Evolutionary conservation across 53 echinoderm and acorn worm species (phyloP), one percentile per base, ranked within the genome.

Genomic region (Hippasteria phrygiana): DNA sequence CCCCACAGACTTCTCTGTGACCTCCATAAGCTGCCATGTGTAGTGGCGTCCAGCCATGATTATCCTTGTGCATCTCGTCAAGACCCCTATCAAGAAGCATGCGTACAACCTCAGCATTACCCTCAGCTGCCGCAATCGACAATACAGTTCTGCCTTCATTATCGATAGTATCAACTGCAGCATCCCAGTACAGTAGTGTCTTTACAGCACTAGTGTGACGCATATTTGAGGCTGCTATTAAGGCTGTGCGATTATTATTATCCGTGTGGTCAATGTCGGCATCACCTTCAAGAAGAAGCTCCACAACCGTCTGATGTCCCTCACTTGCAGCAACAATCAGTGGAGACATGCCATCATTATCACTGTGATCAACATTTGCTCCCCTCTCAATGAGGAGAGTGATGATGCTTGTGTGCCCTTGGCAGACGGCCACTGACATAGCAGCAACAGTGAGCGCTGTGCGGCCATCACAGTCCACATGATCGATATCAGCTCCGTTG

Each of bases 11-110:
- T 38, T 99, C 93, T 45, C 90, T 87, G 55, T 99, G 96, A 48
- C 99, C 99, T 79, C 94, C 99, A 74, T 94, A 94, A 73, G 96
- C 94, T 89, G 96, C 93, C 99, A 99, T 99, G 63, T 99, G 99
- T 2, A 99, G 90, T 11, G 99, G 99, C 45, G 96, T 99, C 99
- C 99, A 99, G 34, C 99, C 99, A 77, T 96, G 92, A 65, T 99
- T 93, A 71, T 99, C 99, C 45, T 93, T 93, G 59, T 99, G 99
- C 99, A 99, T 99, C 72, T 99, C 99, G 88, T 99, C 99, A 17
- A 99, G 81, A 20, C 99, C 99, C 48, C 99, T 84, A 33, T 99
- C 99, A 18, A 99, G 88, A 17, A 99, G 89, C 89, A 99, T 88
- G 42, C 91, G 75, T 17, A 99, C 99, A 65, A 99, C 91, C 42